Evolutionary conservation across 2,113 vertebrate genomes (phyloP).

Genomic region (Plestiodon gilberti): DNA sequence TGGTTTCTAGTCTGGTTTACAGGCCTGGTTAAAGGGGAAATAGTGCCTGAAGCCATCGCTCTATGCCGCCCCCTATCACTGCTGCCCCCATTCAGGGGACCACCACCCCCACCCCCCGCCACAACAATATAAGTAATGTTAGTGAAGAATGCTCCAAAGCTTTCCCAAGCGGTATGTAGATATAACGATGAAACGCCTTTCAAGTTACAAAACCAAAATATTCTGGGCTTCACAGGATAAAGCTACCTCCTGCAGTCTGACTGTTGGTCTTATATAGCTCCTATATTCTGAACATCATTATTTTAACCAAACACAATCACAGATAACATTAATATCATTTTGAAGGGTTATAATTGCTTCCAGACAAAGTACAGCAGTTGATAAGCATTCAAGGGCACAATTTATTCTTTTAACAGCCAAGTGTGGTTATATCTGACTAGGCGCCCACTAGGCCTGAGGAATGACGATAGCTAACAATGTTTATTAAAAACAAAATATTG

Average conservation of each 20-base stretch:
- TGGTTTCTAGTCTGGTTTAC: too few species aligned
- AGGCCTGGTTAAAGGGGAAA: too few species aligned
- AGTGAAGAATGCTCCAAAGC: not conserved
- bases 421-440: constrained; percentile 49
- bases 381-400: constrained; percentile 55
- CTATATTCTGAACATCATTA: constrained; percentile 22
- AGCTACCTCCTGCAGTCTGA: constrained; percentile 60
- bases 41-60: too few species aligned
- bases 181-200: not conserved
- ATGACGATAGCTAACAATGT: constrained; percentile 42
- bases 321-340: constrained; percentile 29
- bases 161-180: not conserved
- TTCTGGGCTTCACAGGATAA: not conserved
- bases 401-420: constrained; percentile 50
- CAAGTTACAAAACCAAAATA: constrained; percentile 59
- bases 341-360: constrained; percentile 54
- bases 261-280: constrained; percentile 31
- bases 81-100: too few species aligned
- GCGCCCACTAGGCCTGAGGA: constrained; percentile 38
- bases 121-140: not conserved
- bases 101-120: too few species aligned
- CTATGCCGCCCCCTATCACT: too few species aligned
- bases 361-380: constrained; percentile 48
- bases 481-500: constrained; percentile 56
- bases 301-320: constrained; percentile 41